Conservation (phyloP, 2,797 vertebrate genomes). For the Lacerta viridis region DNA sequence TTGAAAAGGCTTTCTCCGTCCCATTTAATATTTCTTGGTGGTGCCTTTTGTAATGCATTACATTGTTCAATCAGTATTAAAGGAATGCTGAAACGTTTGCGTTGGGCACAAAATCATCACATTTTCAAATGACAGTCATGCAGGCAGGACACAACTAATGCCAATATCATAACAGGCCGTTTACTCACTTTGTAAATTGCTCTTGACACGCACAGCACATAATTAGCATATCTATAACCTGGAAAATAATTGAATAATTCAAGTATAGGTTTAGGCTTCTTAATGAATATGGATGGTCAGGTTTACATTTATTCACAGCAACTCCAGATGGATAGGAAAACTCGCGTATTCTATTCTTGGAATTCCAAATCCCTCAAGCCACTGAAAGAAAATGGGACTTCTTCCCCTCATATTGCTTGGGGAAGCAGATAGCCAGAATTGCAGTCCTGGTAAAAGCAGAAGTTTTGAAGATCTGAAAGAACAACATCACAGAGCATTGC, state of each 20-base stretch:
- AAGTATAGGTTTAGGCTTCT: conserved; percentile 62
- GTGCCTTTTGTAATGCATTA: conserved; percentile 42
- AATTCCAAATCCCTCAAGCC: neutral
- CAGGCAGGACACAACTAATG: conserved; percentile 55
- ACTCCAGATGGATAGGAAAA: conserved; percentile 37
- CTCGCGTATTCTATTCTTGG: neutral
- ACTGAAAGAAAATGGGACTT: neutral
- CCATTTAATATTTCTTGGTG: conserved; percentile 29
- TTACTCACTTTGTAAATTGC: conserved; percentile 61
- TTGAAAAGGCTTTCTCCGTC: conserved; percentile 38
- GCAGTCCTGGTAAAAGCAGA: no score
- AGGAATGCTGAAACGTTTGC: conserved; percentile 38
- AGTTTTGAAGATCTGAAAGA: neutral
- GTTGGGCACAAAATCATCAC: conserved; percentile 52
- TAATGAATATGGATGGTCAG: conserved; percentile 66
- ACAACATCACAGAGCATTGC: neutral
- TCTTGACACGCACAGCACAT: conserved; percentile 56
- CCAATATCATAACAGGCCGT: conserved; percentile 55
- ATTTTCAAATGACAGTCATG: conserved; percentile 52
- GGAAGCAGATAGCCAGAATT: neutral
- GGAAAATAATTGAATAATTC: conserved; percentile 66
- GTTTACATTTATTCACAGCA: conserved; percentile 54
- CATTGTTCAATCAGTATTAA: conserved; percentile 27
- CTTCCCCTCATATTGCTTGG: neutral
- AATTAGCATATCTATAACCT: conserved; percentile 51